Evolutionary conservation across 1,140 invertebrate genomes (phyloP), one percentile per base, ranked within the genome.

Genomic region (Tribolium madens): DNA sequence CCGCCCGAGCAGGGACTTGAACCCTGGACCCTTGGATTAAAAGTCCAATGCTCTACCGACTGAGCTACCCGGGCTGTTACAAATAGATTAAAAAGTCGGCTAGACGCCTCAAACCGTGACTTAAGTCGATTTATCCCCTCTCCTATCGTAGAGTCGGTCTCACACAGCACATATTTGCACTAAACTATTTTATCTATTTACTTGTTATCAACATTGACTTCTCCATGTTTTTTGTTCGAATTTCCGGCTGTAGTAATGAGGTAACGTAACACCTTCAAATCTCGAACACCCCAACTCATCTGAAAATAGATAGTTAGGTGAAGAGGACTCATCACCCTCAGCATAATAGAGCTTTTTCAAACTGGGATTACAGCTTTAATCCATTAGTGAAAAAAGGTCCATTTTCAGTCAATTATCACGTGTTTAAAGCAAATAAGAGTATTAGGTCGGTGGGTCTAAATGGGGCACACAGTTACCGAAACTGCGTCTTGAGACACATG

Each of bases 1-100:
- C 36, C 91, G 91, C 91, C 91, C 91, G 91, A 92, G 91, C 91
- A 92, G 91, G 91, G 91, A 92, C 90, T 92, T 90, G 91, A 92
- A 92, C 91, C 90, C 90, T 91, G 90, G 90, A 92, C 91, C 91
- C 90, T 91, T 91, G 91, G 90, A 91, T 92, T 92, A 92, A 91
- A 91, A 92, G 90, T 91, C 90, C 91, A 91, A 91, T 91, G 91
- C 91, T 91, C 90, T 91, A 92, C 91, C 91, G 90, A 91, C 90
- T 92, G 91, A 92, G 91, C 91, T 92, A 92, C 90, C 90, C 91
- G 90, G 91, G 91, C 91, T 79, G 10, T 31, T 7, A 17, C 3
- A 47, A 7, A 18, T 47, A 1, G 18, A 36, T 69, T 9, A 52
- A 14, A 14, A 14, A 57, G 48, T 50, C 13, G 1, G 3, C 17